Evolutionary conservation across 2,113 vertebrate genomes (phyloP).

Genomic region (Pluvialis apricaria): DNA sequence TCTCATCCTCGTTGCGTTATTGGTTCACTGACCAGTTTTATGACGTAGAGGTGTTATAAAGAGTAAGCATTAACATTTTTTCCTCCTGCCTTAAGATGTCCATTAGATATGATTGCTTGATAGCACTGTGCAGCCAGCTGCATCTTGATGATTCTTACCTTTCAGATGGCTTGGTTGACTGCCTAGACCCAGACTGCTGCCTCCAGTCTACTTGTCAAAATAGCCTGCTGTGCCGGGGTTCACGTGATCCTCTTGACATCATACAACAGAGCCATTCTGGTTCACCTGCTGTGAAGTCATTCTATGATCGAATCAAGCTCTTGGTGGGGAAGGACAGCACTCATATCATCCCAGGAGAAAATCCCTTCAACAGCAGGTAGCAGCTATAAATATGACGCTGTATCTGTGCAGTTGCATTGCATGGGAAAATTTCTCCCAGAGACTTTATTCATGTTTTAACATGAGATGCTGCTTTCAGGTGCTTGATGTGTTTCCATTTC

Average conservation of each 20-base stretch:
- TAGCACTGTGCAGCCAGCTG: background rate
- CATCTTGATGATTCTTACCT: constrained; percentile 7
- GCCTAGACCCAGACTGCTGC: constrained; percentile 98
- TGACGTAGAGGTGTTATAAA: accelerated
- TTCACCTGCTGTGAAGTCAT: constrained; percentile 85
- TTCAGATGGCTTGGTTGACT: constrained; percentile 96
- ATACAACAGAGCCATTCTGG: constrained; percentile 88
- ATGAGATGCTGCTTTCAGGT: background rate
- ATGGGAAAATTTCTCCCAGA: background rate
- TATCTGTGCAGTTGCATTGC: background rate
- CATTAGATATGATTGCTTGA: accelerated
- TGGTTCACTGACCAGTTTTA: background rate
- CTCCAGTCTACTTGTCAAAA: constrained; percentile 95
- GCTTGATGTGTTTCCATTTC: background rate
- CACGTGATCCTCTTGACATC: constrained; percentile 92
- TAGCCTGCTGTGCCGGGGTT: constrained; percentile 92
- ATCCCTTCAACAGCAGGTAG: constrained; percentile 95
- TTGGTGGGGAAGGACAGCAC: constrained; percentile 95
- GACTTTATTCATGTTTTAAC: background rate
- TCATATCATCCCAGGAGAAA: constrained; percentile 95
- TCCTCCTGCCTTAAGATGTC: background rate
- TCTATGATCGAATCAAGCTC: constrained; percentile 96
- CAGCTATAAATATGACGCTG: background rate
- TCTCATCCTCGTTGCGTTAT: background rate
- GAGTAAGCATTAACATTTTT: background rate